A percentile compares a stretch with the other conserved stretches of the same genome.
These are phyloP conservation scores for Agelastica alni DNA, from an alignment of 2,888 invertebrate species.

Conservation along the genomic window DNA sequence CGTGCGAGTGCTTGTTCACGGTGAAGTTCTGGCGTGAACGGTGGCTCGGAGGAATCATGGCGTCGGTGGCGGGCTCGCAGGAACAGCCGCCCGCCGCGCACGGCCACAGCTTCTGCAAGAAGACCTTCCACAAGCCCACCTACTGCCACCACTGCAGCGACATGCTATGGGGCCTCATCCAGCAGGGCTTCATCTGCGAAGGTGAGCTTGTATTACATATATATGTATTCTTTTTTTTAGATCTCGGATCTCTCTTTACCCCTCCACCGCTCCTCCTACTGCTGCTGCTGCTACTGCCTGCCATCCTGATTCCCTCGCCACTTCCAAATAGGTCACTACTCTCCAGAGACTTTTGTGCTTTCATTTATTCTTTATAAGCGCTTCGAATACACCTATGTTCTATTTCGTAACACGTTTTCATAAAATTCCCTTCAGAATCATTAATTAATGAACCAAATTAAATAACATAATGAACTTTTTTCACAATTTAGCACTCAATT, in stretches of 20 bases:
- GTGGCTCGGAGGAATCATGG: slow-evolving; percentile 63
- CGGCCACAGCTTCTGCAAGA: slow-evolving; percentile 99
- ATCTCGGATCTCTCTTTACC: neutral
- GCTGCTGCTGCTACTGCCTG: slow-evolving; percentile 24
- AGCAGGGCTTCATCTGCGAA: slow-evolving; percentile 99
- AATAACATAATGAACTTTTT: too few species aligned
- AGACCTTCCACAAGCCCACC: slow-evolving; percentile 99
- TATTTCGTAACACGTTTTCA: neutral
- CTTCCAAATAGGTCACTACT: slow-evolving; percentile 34
- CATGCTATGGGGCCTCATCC: slow-evolving; percentile 99
- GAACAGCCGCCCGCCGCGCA: slow-evolving; percentile 66
- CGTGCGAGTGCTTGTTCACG: slow-evolving; percentile 59
- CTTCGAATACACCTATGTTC: neutral
- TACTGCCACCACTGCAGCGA: slow-evolving; percentile 99
- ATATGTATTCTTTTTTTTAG: neutral
- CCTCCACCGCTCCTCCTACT: slow-evolving; percentile 15
- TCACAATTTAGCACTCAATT: too few species aligned
- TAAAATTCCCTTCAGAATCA: too few species aligned
- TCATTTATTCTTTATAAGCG: neutral
- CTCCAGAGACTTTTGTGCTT: slow-evolving; percentile 5
- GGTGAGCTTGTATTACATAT: slow-evolving; percentile 65
- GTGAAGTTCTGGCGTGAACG: slow-evolving; percentile 67
- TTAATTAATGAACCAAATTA: too few species aligned
- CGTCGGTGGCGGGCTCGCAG: slow-evolving; percentile 57
- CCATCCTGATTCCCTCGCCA: slow-evolving; percentile 23